These are phyloP conservation scores for Bellardia pandia DNA, from an alignment of 2,888 invertebrate genomes.

Conservation along the genomic window DNA sequence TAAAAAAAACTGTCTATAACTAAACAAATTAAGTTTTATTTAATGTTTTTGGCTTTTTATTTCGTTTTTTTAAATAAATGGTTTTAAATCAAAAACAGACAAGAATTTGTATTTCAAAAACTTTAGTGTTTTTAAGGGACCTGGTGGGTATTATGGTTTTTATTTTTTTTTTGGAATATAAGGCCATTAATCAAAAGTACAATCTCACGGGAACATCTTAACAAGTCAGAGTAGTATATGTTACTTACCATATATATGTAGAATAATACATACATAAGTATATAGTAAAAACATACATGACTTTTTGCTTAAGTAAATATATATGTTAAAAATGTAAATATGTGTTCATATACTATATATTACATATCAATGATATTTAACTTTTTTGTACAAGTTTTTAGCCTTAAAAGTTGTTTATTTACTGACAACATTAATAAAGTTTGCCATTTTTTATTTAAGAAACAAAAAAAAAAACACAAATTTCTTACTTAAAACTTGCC, in stretches of 20 bases:
- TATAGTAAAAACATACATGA: too few relatives aligned
- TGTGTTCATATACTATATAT: neutral
- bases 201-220: constrained; percentile 82
- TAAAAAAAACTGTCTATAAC: constrained; percentile 26
- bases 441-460: constrained; percentile 31
- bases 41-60: neutral
- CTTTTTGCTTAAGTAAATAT: too few relatives aligned
- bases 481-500: too few relatives aligned
- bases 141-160: constrained; percentile 20
- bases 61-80: constrained; percentile 50
- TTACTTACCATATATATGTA: neutral
- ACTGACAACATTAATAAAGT: constrained; percentile 66
- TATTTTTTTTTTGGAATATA: constrained; percentile 46
- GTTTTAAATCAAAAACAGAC: constrained; percentile 65
- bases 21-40: constrained; percentile 59
- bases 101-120: constrained; percentile 43
- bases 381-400: constrained; percentile 38
- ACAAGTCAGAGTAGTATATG: constrained; percentile 64
- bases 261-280: neutral
- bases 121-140: constrained; percentile 56
- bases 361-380: constrained; percentile 29
- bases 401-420: constrained; percentile 60
- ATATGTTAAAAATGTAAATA: neutral
- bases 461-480: neutral
- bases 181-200: constrained; percentile 81